Evolutionary conservation across 2,888 invertebrate genomes (phyloP).

Genomic region (Metacarcinus magister): DNA sequence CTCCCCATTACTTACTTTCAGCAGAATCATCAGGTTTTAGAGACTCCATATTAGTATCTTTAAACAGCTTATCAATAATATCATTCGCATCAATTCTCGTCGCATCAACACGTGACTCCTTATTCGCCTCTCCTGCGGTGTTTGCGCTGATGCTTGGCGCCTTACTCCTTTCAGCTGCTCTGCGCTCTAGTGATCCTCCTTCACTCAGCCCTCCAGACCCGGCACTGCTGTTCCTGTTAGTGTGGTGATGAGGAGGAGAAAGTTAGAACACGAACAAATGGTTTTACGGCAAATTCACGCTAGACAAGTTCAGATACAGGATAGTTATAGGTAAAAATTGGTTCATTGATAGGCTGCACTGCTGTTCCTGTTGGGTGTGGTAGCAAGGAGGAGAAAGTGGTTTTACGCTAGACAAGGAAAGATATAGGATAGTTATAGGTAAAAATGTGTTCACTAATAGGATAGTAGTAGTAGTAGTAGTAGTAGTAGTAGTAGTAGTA

Average conservation of each 20-base stretch:
- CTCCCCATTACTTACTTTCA: conserved; percentile 69
- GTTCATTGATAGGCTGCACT: too few species aligned
- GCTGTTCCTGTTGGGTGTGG: too few species aligned
- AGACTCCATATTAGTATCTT: conserved; percentile 86
- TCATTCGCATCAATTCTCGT: conserved; percentile 97
- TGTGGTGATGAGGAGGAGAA: not conserved
- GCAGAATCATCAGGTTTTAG: conserved; percentile 75
- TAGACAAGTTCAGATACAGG: too few species aligned
- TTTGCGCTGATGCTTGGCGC: not conserved
- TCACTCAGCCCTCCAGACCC: conserved; percentile 64
- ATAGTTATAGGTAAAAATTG: too few species aligned
- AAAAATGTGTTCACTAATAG: too few species aligned
- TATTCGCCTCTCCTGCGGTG: conserved; percentile 79
- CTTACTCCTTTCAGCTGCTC: conserved; percentile 41
- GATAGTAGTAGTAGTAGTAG: not conserved
- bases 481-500: not conserved
- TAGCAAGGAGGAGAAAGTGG: too few species aligned
- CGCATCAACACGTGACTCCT: conserved; percentile 90
- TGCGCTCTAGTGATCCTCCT: conserved; percentile 74
- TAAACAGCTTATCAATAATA: conserved; percentile 94
- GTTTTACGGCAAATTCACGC: too few species aligned
- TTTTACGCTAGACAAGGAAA: too few species aligned
- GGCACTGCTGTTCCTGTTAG: conserved; percentile 72
- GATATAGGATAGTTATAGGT: too few species aligned
- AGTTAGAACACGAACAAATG: too few species aligned